Percentiles rank a stretch among this genome's conserved stretches.
These are phyloP conservation scores for Oligia strigilis DNA, from an alignment of 2,888 invertebrate genomes.

Conservation along the genomic window DNA sequence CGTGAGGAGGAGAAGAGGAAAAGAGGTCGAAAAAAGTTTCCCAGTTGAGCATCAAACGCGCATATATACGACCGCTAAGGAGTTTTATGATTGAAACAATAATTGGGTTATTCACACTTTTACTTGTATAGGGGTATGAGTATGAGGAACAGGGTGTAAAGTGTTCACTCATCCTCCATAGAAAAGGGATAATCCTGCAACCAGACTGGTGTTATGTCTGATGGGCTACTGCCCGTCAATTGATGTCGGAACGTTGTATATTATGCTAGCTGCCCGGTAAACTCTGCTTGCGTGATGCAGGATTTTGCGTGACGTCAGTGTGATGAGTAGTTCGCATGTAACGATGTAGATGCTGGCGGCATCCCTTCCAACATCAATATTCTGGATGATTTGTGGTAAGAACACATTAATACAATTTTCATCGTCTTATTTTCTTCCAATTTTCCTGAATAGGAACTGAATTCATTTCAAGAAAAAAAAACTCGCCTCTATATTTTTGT, in stretches of 20 bases:
- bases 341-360: too few relatives aligned
- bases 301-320: too few relatives aligned
- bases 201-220: too few relatives aligned
- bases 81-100: background rate
- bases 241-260: too few relatives aligned
- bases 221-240: too few relatives aligned
- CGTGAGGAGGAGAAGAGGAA: background rate
- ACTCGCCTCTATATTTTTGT: slow-evolving; percentile 27
- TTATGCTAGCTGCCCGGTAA: too few relatives aligned
- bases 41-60: background rate
- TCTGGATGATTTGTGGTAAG: background rate
- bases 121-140: background rate
- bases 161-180: too few relatives aligned
- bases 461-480: background rate
- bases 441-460: background rate
- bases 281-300: too few relatives aligned
- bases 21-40: background rate
- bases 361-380: background rate
- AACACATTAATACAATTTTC: background rate
- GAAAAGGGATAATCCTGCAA: too few relatives aligned
- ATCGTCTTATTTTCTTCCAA: background rate
- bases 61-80: background rate
- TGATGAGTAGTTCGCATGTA: too few relatives aligned
- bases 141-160: too few relatives aligned
- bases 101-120: background rate